These are phyloP conservation scores for Rhopalosiphum padi DNA, from an alignment of 1,140 invertebrate genomes.

Conservation along the genomic window DNA sequence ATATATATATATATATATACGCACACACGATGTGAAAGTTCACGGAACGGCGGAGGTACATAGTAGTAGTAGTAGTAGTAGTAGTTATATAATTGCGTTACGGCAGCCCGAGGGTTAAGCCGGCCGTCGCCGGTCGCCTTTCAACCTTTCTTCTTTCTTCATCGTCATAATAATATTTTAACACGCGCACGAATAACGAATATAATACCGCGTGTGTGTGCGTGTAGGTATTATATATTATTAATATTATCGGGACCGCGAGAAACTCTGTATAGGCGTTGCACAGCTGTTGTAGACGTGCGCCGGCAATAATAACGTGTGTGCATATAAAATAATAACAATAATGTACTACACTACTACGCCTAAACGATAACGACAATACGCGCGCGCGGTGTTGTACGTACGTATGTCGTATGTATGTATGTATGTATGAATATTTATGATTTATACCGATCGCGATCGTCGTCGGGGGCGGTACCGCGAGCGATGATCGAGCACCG, in stretches of 20 bases:
- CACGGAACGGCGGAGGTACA: conserved; percentile 27
- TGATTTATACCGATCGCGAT: neutral
- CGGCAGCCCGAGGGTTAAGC: conserved; percentile 20
- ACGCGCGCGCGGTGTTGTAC: no score
- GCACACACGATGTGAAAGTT: conserved; percentile 44
- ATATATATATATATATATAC: no score
- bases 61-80: no score
- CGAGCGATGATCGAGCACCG: no score
- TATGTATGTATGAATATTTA: neutral
- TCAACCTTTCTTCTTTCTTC: conserved; percentile 56
- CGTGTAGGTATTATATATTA: neutral
- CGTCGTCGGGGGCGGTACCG: no score
- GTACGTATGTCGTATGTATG: no score
- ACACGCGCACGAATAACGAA: neutral
- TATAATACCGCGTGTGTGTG: neutral
- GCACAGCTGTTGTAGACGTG: neutral
- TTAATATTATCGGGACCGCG: neutral
- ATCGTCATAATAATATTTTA: neutral
- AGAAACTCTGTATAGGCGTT: neutral
- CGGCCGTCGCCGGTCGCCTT: conserved; percentile 9
- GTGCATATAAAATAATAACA: no score
- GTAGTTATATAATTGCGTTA: conserved; percentile 43
- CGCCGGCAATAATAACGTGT: no score
- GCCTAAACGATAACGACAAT: neutral
- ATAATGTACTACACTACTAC: neutral